phyloP scores from a whole-genome alignment of 2,888 invertebrate species.

The Pseudeuparius sepicola region DNA sequence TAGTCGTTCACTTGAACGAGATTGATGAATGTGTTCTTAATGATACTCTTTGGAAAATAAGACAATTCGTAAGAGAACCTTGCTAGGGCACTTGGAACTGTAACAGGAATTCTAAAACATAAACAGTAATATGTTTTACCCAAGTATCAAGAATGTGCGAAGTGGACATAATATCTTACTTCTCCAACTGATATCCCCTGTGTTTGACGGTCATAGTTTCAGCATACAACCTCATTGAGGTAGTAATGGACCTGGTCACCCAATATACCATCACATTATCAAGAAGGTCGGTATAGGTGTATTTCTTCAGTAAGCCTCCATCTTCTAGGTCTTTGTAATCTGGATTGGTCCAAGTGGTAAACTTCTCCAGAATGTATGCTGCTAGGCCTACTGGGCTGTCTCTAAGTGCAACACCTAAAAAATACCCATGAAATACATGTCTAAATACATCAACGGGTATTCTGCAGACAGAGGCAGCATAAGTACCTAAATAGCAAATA shows the following conservation, averaged over 20 bases:
- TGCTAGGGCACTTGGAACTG: constrained; percentile 65
- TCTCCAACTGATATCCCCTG: constrained; percentile 7
- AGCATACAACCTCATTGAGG: constrained; percentile 64
- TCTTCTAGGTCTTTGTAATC: constrained; percentile 44
- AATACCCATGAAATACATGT: neutral
- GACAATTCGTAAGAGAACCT: constrained; percentile 61
- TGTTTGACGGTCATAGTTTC: constrained; percentile 45
- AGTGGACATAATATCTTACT: constrained; percentile 8
- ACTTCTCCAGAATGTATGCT: constrained; percentile 85
- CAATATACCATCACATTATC: constrained; percentile 82
- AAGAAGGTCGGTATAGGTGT: constrained; percentile 59
- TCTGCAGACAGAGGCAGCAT: too few species aligned
- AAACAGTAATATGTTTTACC: constrained; percentile 5
- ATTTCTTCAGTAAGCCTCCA: constrained; percentile 57
- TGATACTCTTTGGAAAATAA: constrained; percentile 43
- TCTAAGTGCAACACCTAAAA: constrained; percentile 52
- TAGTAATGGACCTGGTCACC: constrained; percentile 60
- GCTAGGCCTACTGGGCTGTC: constrained; percentile 80
- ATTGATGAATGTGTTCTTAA: constrained; percentile 19
- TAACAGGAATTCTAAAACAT: constrained; percentile 49
- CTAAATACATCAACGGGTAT: too few species aligned
- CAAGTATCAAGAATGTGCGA: neutral
- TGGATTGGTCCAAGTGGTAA: constrained; percentile 62
- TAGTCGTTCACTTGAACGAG: constrained; percentile 20
- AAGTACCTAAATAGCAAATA: neutral